Evolutionary conservation across 1,140 invertebrate species (phyloP).

Genomic region (Micrasema longulum): DNA sequence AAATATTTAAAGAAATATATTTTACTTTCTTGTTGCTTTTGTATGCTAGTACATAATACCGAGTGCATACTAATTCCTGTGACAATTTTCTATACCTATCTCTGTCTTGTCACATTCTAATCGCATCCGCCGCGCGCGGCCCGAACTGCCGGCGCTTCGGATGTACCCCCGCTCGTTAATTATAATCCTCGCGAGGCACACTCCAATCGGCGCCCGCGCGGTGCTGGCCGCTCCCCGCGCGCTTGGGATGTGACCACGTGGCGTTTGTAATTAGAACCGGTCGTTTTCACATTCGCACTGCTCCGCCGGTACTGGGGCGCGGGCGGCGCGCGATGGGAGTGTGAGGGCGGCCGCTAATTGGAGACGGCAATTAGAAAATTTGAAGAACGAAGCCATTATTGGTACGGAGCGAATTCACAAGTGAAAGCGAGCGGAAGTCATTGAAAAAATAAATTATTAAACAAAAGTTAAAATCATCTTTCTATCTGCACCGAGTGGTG

Average conservation of each 20-base stretch:
- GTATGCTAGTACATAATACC: too few relatives aligned
- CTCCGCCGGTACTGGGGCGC: neutral
- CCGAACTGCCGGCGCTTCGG: too few relatives aligned
- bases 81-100: too few relatives aligned
- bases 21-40: too few relatives aligned
- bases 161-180: too few relatives aligned
- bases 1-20: too few relatives aligned
- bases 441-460: neutral
- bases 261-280: constrained; percentile 33
- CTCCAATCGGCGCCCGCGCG: constrained; percentile 3
- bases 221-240: neutral
- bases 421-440: neutral
- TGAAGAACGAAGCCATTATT: constrained; percentile 49
- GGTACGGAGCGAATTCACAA: constrained; percentile 12
- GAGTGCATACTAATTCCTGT: too few relatives aligned
- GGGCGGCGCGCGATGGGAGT: constrained; percentile 39
- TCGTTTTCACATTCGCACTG: constrained; percentile 41
- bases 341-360: constrained; percentile 43
- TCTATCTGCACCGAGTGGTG: too few relatives aligned
- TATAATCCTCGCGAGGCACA: too few relatives aligned
- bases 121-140: too few relatives aligned
- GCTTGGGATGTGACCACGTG: neutral
- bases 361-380: constrained; percentile 51
- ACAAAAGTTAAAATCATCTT: neutral
- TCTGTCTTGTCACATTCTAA: too few relatives aligned